Conservation (phyloP, 2,797 vertebrate species). For the Capromys pilorides region DNA sequence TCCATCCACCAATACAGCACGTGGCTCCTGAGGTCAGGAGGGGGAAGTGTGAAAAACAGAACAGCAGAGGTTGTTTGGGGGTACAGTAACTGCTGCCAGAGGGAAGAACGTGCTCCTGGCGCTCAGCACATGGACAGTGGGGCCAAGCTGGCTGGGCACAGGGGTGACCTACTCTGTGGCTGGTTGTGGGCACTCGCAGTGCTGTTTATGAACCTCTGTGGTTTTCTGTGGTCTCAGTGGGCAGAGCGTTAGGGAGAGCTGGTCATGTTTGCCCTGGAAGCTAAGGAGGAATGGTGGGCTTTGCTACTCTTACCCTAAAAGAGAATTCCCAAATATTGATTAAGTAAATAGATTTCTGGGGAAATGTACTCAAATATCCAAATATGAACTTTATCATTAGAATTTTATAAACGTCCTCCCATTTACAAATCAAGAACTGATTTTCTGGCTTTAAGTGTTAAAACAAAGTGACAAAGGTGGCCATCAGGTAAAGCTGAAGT, state of each 20-base stretch:
- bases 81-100: not conserved
- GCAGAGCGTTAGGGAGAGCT: not conserved
- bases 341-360: not conserved
- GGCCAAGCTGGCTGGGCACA: not conserved
- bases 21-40: not conserved
- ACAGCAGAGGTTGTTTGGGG: not conserved
- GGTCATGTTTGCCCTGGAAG: not conserved
- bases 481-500: not conserved
- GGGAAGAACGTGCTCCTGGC: not conserved
- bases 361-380: not conserved
- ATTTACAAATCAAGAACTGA: not conserved
- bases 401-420: not conserved
- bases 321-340: not conserved
- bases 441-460: slow-evolving; percentile 24
- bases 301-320: not conserved
- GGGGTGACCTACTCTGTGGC: fast-evolving
- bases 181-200: not conserved
- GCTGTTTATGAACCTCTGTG: not conserved
- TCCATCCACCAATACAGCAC: not conserved
- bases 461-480: not conserved
- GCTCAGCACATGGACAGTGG: not conserved
- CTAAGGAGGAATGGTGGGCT: not conserved
- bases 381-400: not conserved
- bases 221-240: not conserved
- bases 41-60: not conserved